Percentiles rank a stretch among this genome's conserved stretches.
phyloP scores from a whole-genome alignment of 2,113 vertebrate species.

The Lepisosteus osseus region DNA sequence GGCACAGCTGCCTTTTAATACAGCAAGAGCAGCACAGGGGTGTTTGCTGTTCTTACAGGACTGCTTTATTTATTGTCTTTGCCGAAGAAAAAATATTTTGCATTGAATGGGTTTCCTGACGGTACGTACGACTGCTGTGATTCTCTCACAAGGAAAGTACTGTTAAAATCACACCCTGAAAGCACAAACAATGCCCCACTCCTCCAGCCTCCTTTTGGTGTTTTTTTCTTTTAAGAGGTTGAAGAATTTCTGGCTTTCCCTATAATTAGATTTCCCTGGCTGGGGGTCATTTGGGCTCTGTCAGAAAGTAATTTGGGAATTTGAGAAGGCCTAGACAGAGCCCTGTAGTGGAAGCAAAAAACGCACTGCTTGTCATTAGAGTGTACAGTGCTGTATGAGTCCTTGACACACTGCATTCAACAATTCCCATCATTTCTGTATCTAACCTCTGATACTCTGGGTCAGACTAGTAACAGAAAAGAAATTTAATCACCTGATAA shows the following conservation, averaged over 20 bases:
- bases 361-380: no score
- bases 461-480: no score
- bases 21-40: slow-evolving; percentile 36
- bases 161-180: slow-evolving; percentile 32
- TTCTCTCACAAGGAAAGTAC: slow-evolving; percentile 43
- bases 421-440: no score
- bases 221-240: background rate
- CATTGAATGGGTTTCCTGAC: slow-evolving; percentile 36
- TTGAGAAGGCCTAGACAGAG: background rate
- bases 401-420: no score
- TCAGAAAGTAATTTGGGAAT: background rate
- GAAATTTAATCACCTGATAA: no score
- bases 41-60: slow-evolving; percentile 56
- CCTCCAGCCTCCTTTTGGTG: background rate
- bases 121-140: slow-evolving; percentile 22
- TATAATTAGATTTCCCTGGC: background rate
- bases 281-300: background rate
- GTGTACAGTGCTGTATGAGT: no score
- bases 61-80: slow-evolving; percentile 58
- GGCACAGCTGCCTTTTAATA: slow-evolving; percentile 58
- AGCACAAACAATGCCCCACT: slow-evolving; percentile 16
- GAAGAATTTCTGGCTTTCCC: slow-evolving; percentile 4
- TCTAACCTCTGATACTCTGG: no score
- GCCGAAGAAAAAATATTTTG: slow-evolving; percentile 26
- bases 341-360: no score